These are phyloP conservation scores for Botrylloides violaceus DNA, from an alignment of 23 tunicate genomes.

Conservation along the genomic window DNA sequence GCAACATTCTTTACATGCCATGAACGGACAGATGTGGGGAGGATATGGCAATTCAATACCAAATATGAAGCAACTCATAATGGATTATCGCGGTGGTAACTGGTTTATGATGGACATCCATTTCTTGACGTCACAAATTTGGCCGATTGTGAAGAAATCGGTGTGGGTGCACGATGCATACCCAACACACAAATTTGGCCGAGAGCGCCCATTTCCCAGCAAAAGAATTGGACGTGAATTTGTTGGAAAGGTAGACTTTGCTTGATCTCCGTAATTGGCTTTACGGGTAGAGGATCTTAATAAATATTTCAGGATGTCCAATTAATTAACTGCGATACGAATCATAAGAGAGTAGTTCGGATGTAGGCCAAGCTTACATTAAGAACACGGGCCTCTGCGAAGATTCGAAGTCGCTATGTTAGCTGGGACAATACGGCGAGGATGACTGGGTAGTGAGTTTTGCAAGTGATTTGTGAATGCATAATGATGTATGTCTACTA, in stretches of 20 bases:
- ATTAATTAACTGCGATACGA: too few relatives aligned
- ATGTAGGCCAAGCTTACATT: too few relatives aligned
- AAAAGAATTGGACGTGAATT: not conserved
- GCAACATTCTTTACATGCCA: not conserved
- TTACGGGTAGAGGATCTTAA: too few relatives aligned
- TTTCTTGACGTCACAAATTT: not conserved
- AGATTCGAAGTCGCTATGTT: too few relatives aligned
- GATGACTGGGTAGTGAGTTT: too few relatives aligned
- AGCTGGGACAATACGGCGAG: too few relatives aligned
- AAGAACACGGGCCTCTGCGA: too few relatives aligned
- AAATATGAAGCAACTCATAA: not conserved
- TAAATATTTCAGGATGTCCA: too few relatives aligned
- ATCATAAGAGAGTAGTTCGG: too few relatives aligned
- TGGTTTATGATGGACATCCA: not conserved
- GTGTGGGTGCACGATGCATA: slow-evolving; percentile 17
- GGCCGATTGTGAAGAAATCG: slow-evolving; percentile 14
- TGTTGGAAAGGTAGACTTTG: not conserved
- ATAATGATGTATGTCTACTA: too few relatives aligned
- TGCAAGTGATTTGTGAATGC: too few relatives aligned
- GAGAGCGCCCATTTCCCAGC: slow-evolving; percentile 7
- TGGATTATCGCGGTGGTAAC: not conserved
- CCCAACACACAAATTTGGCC: not conserved
- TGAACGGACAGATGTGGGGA: slow-evolving; percentile 14
- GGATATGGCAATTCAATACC: slow-evolving; percentile 1
- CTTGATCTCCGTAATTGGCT: too few relatives aligned